phyloP scores from a whole-genome alignment of 2,888 invertebrate species.

The Gortyna flavago region DNA sequence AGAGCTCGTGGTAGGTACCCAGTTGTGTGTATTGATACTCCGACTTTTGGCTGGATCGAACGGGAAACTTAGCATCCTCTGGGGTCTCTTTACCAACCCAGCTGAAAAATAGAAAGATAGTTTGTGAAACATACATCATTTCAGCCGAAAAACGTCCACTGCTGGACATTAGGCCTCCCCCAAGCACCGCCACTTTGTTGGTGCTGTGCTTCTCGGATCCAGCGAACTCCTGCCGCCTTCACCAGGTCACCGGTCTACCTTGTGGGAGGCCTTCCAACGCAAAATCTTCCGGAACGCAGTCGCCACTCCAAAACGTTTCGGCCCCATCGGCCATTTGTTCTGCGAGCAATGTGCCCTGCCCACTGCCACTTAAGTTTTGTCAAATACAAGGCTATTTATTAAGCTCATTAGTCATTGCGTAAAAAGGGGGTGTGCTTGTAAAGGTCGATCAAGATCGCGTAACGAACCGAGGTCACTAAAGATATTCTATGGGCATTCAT shows the following conservation, averaged over 20 bases:
- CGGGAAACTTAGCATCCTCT: not conserved
- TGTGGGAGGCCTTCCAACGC: not conserved
- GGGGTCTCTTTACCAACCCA: not conserved
- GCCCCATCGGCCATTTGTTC: not conserved
- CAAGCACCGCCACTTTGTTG: not conserved
- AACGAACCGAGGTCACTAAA: not conserved
- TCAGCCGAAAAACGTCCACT: not conserved
- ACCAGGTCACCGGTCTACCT: not conserved
- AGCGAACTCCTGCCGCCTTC: not conserved
- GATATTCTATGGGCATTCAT: too few species aligned
- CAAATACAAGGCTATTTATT: not conserved
- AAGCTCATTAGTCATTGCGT: not conserved
- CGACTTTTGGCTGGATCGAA: not conserved
- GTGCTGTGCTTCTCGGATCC: not conserved
- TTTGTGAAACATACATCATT: not conserved
- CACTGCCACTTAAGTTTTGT: not conserved
- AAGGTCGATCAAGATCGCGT: not conserved
- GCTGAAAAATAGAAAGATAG: not conserved
- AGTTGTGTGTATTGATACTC: not conserved
- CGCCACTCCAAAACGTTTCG: too few species aligned
- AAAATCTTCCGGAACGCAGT: not conserved
- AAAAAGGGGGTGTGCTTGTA: not conserved
- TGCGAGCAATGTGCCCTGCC: not conserved
- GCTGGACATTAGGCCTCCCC: not conserved
- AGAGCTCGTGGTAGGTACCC: too few species aligned